A percentile compares a stretch with the other conserved stretches of the same genome.
Conservation (phyloP, 1,140 invertebrate species). For the Eriocheir sinensis region DNA sequence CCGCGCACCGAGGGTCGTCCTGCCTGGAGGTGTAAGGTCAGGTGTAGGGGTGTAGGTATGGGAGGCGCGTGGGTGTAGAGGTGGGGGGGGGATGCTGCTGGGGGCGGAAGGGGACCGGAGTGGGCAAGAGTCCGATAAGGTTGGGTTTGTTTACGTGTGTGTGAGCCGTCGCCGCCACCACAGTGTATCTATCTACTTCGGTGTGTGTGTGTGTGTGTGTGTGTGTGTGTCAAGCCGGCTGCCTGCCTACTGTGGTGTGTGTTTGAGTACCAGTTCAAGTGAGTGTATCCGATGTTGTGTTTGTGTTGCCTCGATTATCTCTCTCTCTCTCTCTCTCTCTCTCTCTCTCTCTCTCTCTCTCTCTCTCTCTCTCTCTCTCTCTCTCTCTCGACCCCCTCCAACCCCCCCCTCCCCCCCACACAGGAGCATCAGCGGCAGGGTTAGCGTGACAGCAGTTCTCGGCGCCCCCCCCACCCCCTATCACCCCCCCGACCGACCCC, state of each 20-base stretch:
- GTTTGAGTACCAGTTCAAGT: too few relatives aligned
- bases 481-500: not conserved
- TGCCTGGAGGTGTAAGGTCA: not conserved
- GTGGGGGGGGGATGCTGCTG: not conserved
- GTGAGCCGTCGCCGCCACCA: not conserved
- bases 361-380: conserved; percentile 37
- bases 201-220: not conserved
- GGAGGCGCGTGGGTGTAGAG: too few relatives aligned
- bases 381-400: too few relatives aligned
- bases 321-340: not conserved
- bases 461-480: not conserved
- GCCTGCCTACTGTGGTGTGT: too few relatives aligned
- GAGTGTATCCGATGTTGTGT: too few relatives aligned
- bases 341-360: not conserved
- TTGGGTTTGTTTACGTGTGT: not conserved
- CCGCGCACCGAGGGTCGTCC: not conserved
- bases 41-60: too few relatives aligned
- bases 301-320: too few relatives aligned
- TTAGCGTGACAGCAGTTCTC: conserved; percentile 14
- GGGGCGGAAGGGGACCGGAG: not conserved
- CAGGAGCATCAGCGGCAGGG: not conserved
- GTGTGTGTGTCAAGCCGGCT: too few relatives aligned
- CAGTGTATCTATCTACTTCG: too few relatives aligned
- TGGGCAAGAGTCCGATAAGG: not conserved
- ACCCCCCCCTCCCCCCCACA: not conserved